Evolutionary conservation across 2,797 vertebrate genomes (phyloP), one percentile per base, ranked within the genome.

Genomic region (Fistularia commersonii): DNA sequence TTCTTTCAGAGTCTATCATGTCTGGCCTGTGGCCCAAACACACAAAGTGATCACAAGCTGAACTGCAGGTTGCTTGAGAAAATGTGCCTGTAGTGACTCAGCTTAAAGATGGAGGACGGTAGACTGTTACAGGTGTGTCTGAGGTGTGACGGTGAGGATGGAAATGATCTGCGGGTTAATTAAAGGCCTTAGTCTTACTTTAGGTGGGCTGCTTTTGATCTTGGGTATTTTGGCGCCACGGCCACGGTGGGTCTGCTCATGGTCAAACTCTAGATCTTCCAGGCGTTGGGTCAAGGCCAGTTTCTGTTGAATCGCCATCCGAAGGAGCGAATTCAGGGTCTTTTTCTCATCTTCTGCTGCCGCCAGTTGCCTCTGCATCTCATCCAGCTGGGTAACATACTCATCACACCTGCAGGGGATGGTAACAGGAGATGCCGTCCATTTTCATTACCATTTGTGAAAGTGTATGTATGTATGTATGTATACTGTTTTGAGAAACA

Each of bases 331-430:
- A 89, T 99, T 98, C 56, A 99, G 72, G 3, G 97, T 99, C 91
- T 98, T 99, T 87, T 99, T 99, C 90, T 99, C 97, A n/a, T 99
- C 96, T 86, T 99, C 97, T 0, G 97, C 97, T 1, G 96, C 97
- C 0, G 96, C 94, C 74, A 99, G 89, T 86, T 99, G 97, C 82
- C 96, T 91, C 92, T 99, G 96, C 97, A 99, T 99, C 79, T 98
- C 96, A 61, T 98, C 97, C 88, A 99, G 79, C 84, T 99, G 97
- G 0, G 90, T 98, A 7, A 99, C 95, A 0, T 99, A 99, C 60
- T 99, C 97, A 66, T 99, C 97, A 69, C 96, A 99, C 77, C 97
- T 99, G 69, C 11, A 58, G 64, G 45, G 41, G 3, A 36, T 10
- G 7, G 9, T 7, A 10, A 36, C 6, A 6, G 35, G 6, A 10